These are phyloP conservation scores for Chesias legatella DNA, from an alignment of 2,888 invertebrate genomes.

Conservation along the genomic window DNA sequence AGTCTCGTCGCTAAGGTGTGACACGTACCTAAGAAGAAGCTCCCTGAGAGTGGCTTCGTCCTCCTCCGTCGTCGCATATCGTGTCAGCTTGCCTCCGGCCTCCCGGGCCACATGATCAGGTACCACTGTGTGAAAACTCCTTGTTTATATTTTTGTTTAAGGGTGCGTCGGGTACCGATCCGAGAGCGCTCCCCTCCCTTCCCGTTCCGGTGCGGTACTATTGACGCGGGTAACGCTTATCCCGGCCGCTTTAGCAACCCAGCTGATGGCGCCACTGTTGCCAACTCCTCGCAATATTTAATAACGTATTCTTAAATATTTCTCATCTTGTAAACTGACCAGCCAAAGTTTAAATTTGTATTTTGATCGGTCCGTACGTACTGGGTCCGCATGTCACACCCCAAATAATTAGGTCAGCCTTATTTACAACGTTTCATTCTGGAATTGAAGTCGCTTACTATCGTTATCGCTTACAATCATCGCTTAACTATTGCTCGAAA, in stretches of 20 bases:
- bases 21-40: constrained; percentile 93
- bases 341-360: no score
- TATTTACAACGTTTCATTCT: no score
- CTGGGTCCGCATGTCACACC: no score
- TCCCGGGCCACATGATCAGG: constrained; percentile 79
- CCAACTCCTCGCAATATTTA: neutral
- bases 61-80: constrained; percentile 92
- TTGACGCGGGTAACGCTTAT: constrained; percentile 1
- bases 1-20: constrained; percentile 54
- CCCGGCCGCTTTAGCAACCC: neutral
- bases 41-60: constrained; percentile 97
- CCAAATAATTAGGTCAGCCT: no score
- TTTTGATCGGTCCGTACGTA: no score
- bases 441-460: no score
- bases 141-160: constrained; percentile 50
- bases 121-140: constrained; percentile 76
- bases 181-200: constrained; percentile 4
- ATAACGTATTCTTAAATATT: no score
- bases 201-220: constrained; percentile 3
- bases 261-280: neutral
- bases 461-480: no score
- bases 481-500: no score
- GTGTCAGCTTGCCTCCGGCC: constrained; percentile 83
- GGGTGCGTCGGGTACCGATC: constrained; percentile 5
- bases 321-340: no score